These are phyloP conservation scores for Lepidurus apus DNA, from an alignment of 1,140 invertebrate genomes.

Conservation along the genomic window DNA sequence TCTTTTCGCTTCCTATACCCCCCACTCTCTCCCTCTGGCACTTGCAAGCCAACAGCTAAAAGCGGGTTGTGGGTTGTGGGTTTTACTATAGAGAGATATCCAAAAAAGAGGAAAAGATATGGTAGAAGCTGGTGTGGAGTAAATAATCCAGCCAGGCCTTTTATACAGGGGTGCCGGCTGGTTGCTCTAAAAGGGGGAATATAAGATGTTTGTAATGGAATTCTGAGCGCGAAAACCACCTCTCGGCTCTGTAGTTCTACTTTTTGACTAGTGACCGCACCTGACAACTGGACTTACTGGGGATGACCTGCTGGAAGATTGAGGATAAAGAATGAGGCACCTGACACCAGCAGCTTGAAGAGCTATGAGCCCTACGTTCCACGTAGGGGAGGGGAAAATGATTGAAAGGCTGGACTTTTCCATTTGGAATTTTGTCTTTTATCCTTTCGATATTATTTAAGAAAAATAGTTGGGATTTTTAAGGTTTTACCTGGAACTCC, in stretches of 20 bases:
- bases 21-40: neutral
- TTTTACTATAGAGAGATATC: neutral
- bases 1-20: neutral
- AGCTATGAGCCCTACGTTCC: neutral
- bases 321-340: slow-evolving; percentile 11
- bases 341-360: neutral
- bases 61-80: neutral
- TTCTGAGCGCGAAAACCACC: neutral
- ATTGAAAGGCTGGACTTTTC: neutral
- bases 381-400: neutral
- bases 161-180: neutral
- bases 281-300: slow-evolving; percentile 17
- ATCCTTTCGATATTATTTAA: neutral
- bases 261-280: neutral
- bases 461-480: neutral
- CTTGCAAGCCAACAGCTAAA: neutral
- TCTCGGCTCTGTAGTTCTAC: neutral
- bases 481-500: slow-evolving; percentile 31
- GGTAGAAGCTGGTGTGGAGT: neutral
- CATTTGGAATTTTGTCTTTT: too few relatives aligned
- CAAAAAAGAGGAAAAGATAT: neutral
- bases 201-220: neutral
- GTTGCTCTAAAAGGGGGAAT: neutral
- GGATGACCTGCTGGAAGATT: neutral
- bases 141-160: slow-evolving; percentile 9